Evolutionary conservation across 53 echinoderm and acorn worm genomes (phyloP).

Genomic region (Astropecten irregularis): DNA sequence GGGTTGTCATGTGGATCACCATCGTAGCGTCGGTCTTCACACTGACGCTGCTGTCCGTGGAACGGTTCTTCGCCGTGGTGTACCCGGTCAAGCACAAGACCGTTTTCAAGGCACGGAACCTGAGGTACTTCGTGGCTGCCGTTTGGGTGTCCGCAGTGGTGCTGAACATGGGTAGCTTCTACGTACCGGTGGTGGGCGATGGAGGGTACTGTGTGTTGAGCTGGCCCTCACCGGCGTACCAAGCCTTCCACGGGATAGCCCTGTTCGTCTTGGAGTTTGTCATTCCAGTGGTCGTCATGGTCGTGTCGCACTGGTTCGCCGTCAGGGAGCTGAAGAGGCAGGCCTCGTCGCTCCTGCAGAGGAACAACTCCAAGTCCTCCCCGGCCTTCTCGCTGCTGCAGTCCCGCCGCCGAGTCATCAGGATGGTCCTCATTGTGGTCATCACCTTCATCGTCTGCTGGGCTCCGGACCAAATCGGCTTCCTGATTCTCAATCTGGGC

Average conservation of each 20-base stretch:
- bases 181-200: constrained; percentile 40
- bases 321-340: constrained; percentile 57
- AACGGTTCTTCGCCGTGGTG: constrained; percentile 67
- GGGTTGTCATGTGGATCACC: constrained; percentile 74
- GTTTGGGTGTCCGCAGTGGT: constrained; percentile 26
- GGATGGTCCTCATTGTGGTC: constrained; percentile 77
- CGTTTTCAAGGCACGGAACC: constrained; percentile 37
- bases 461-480: constrained; percentile 77
- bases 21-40: constrained; percentile 71
- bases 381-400: constrained; percentile 57
- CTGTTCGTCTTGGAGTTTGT: constrained; percentile 70
- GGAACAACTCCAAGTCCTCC: constrained; percentile 27
- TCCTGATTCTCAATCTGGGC: constrained; percentile 67
- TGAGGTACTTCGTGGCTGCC: constrained; percentile 39
- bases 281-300: constrained; percentile 66
- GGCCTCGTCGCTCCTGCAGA: constrained; percentile 17
- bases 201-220: constrained; percentile 15
- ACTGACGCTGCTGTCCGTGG: constrained; percentile 66
- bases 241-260: constrained; percentile 52
- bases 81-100: constrained; percentile 52
- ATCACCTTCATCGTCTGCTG: constrained; percentile 82
- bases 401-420: constrained; percentile 56
- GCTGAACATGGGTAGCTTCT: constrained; percentile 57
- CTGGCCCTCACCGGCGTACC: constrained; percentile 45
- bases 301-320: constrained; percentile 55